A percentile compares a stretch with the other conserved stretches of the same genome.
phyloP scores from a whole-genome alignment of 1,140 invertebrate genomes.

The Drosophila subpulchrella region DNA sequence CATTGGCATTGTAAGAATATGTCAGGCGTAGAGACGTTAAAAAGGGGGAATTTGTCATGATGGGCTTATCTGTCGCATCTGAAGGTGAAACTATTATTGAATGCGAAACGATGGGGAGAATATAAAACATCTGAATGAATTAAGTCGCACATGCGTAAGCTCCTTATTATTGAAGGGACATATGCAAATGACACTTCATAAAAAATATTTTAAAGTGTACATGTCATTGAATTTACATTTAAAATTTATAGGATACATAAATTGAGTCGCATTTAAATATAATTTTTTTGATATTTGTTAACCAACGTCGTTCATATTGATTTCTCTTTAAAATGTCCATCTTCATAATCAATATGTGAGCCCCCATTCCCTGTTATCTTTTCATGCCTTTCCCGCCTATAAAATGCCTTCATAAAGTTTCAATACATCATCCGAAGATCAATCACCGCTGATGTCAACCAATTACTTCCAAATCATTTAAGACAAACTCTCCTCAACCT shows the following conservation, averaged over 20 bases:
- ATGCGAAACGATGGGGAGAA: not conserved
- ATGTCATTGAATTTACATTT: too few relatives aligned
- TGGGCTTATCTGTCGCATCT: constrained; percentile 19
- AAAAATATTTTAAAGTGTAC: not conserved
- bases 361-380: not conserved
- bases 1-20: not conserved
- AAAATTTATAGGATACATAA: too few relatives aligned
- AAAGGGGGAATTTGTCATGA: constrained; percentile 25
- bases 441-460: constrained; percentile 57
- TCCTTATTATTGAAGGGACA: not conserved
- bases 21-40: constrained; percentile 6
- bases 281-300: too few relatives aligned
- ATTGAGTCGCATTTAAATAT: too few relatives aligned
- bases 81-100: constrained; percentile 23
- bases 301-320: too few relatives aligned
- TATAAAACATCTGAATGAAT: not conserved
- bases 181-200: not conserved
- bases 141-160: not conserved
- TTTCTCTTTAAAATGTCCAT: not conserved
- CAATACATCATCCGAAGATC: constrained; percentile 58
- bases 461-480: constrained; percentile 72
- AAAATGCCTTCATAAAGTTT: constrained; percentile 3
- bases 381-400: not conserved
- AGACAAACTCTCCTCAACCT: constrained; percentile 24
- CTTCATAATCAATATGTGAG: not conserved